Conservation (phyloP, 2,888 invertebrate genomes). For the Cerastis rubricosa region DNA sequence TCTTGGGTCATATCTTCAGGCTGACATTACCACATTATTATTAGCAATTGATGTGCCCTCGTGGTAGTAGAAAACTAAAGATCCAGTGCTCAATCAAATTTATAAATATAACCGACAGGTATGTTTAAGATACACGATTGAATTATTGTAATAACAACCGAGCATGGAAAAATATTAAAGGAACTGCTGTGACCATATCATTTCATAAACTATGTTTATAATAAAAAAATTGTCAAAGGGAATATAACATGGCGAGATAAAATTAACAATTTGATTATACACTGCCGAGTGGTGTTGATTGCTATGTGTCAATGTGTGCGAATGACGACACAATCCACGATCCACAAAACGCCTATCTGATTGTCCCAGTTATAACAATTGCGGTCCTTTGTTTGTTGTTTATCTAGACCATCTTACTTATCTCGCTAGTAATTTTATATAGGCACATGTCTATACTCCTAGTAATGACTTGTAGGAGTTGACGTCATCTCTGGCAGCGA, state of each 20-base stretch:
- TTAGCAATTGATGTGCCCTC: too few relatives aligned
- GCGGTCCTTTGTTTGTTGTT: conserved; percentile 43
- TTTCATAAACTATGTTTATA: neutral
- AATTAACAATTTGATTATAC: conserved; percentile 36
- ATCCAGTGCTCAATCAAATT: too few relatives aligned
- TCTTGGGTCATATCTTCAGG: too few relatives aligned
- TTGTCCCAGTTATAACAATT: conserved; percentile 46
- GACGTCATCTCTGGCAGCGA: conserved; percentile 45
- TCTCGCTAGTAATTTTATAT: conserved; percentile 25
- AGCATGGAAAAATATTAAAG: neutral
- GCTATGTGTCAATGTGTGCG: conserved; percentile 3
- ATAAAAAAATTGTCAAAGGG: conserved; percentile 6
- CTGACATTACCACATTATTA: too few relatives aligned
- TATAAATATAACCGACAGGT: too few relatives aligned
- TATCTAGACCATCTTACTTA: conserved; percentile 46
- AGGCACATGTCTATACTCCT: conserved; percentile 24
- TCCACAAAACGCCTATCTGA: conserved; percentile 39
- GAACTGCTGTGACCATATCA: neutral
- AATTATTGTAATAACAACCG: neutral
- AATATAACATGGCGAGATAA: conserved; percentile 6
- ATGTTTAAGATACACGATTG: neutral
- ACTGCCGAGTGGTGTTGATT: conserved; percentile 1
- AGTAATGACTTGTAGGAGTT: conserved; percentile 6
- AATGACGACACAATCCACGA: conserved; percentile 42
- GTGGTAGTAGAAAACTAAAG: too few relatives aligned